Percentiles rank a stretch among this genome's conserved stretches.
phyloP scores from a whole-genome alignment of 2,797 vertebrate genomes.

The Euphonia xanthogaster region DNA sequence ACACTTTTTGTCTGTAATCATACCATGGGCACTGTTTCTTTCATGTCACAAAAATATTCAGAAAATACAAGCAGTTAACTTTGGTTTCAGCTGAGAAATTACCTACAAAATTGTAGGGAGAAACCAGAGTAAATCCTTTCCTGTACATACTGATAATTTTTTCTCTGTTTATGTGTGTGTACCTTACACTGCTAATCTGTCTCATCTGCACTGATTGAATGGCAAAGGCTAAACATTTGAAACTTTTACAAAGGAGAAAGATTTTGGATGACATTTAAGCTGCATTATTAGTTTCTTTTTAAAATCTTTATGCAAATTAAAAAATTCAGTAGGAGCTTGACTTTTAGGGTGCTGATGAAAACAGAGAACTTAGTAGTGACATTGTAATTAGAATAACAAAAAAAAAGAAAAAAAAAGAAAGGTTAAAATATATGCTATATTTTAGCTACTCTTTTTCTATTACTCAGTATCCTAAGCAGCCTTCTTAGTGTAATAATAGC shows the following conservation, averaged over 20 bases:
- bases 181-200: background rate
- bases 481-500: accelerated
- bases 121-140: background rate
- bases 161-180: background rate
- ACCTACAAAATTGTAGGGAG: background rate
- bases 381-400: background rate
- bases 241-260: background rate
- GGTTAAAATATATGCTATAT: background rate
- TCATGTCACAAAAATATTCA: background rate
- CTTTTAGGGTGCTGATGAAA: background rate
- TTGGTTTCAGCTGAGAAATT: background rate
- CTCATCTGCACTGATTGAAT: background rate
- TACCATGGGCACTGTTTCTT: accelerated
- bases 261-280: background rate
- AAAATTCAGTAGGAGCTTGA: background rate
- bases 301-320: background rate
- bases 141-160: background rate
- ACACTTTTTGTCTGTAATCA: background rate
- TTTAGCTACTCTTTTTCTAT: background rate
- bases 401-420: background rate
- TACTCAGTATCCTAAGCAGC: background rate
- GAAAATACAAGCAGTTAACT: background rate
- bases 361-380: background rate
- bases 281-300: background rate
- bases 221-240: background rate